Conservation (phyloP, 2,113 vertebrate genomes). For the Rhinolophus sinicus region DNA sequence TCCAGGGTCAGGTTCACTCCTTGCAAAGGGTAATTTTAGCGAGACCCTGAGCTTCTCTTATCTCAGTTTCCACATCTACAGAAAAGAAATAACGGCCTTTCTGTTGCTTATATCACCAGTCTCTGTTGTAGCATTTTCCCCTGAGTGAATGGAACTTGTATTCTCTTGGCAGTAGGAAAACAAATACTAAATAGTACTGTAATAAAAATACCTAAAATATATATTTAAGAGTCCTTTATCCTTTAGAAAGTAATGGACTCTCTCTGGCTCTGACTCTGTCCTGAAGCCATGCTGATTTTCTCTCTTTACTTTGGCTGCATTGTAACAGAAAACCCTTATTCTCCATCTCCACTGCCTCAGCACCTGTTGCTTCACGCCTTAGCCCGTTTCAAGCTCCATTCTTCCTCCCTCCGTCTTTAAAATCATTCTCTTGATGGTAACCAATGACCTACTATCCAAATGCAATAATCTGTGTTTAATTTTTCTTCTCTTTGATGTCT, state of each 20-base stretch:
- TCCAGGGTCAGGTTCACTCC: rapidly evolving
- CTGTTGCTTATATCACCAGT: neutral
- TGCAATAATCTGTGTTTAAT: neutral
- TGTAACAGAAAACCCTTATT: neutral
- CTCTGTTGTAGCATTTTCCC: neutral
- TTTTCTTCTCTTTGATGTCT: neutral
- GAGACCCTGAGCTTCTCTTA: neutral
- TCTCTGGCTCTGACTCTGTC: neutral
- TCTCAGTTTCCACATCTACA: neutral
- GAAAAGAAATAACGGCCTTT: neutral
- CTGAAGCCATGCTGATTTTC: neutral
- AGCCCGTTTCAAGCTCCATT: neutral
- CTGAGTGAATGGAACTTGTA: neutral
- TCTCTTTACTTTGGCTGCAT: neutral
- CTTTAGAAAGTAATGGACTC: neutral
- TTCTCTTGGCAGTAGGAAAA: neutral
- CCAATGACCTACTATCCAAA: neutral
- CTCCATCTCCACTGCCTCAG: neutral
- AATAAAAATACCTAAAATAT: neutral
- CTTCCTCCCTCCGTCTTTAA: neutral
- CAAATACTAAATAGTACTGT: neutral
- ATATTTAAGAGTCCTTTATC: neutral
- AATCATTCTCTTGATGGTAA: neutral
- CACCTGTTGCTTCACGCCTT: neutral
- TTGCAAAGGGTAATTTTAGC: rapidly evolving